A percentile compares a stretch with the other conserved stretches of the same genome.
Evolutionary conservation across 1,140 invertebrate species (phyloP).

Genomic region (Macrocentrus cingulum): DNA sequence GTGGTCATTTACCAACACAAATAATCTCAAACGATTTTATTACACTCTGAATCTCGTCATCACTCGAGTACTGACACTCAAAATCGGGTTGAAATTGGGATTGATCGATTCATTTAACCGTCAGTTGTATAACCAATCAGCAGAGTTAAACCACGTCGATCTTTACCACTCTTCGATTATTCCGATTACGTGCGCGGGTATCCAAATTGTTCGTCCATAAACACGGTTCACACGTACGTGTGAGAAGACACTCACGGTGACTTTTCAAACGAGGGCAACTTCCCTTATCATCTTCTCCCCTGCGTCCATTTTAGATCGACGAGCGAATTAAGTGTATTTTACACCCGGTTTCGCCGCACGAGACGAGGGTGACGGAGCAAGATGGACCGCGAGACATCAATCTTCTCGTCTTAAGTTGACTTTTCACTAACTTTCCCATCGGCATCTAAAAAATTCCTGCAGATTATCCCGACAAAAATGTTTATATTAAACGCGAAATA

Average conservation of each 20-base stretch:
- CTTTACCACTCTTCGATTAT: not conserved
- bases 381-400: conserved; percentile 43
- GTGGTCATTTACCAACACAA: no score
- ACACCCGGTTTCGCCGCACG: conserved; percentile 39
- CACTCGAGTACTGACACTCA: not conserved
- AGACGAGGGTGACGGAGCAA: conserved; percentile 41
- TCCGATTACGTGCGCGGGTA: not conserved
- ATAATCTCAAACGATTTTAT: not conserved
- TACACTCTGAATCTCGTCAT: not conserved
- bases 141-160: conserved; percentile 28
- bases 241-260: no score
- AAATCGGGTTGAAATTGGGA: conserved; percentile 27
- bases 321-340: conserved; percentile 47
- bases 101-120: conserved; percentile 23
- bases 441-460: no score
- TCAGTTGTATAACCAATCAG: conserved; percentile 30
- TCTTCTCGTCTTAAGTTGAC: conserved; percentile 38
- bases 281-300: not conserved
- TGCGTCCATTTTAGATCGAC: conserved; percentile 26
- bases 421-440: conserved; percentile 28
- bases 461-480: conserved; percentile 3
- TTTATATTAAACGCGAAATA: no score
- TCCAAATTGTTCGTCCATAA: no score
- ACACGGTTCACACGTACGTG: no score
- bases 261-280: not conserved